A percentile compares a stretch with the other conserved stretches of the same genome.
Conservation (phyloP, 2,797 vertebrate genomes). For the Pelodytes ibericus region DNA sequence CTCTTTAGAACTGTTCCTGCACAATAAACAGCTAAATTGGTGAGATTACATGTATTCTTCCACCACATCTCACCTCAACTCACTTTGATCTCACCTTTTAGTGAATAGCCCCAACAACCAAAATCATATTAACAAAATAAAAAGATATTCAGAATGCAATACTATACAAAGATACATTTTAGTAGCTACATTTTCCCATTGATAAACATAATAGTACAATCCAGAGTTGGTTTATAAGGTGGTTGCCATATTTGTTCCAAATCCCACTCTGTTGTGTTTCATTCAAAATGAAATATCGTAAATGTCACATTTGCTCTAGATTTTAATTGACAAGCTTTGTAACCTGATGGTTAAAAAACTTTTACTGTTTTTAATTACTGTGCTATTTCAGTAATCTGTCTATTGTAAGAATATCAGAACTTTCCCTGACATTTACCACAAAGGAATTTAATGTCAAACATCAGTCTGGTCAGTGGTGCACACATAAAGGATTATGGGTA, state of each 20-base stretch:
- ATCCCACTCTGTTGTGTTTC: neutral
- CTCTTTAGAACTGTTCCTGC: too few species aligned
- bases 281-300: neutral
- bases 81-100: too few species aligned
- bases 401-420: neutral
- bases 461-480: conserved; percentile 15
- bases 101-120: too few species aligned
- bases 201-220: too few species aligned
- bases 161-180: too few species aligned
- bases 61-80: too few species aligned
- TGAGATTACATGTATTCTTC: too few species aligned
- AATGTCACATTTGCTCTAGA: neutral
- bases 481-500: conserved; percentile 12
- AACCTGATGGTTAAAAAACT: neutral
- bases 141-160: too few species aligned
- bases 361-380: conserved; percentile 7
- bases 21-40: too few species aligned
- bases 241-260: neutral
- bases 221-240: too few species aligned
- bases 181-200: too few species aligned
- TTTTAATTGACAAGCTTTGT: neutral
- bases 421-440: conserved; percentile 25
- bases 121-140: too few species aligned
- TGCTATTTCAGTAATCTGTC: neutral
- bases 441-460: conserved; percentile 5